Evolutionary conservation across 2,888 invertebrate genomes (phyloP).

Genomic region (Ichneumon xanthorius): DNA sequence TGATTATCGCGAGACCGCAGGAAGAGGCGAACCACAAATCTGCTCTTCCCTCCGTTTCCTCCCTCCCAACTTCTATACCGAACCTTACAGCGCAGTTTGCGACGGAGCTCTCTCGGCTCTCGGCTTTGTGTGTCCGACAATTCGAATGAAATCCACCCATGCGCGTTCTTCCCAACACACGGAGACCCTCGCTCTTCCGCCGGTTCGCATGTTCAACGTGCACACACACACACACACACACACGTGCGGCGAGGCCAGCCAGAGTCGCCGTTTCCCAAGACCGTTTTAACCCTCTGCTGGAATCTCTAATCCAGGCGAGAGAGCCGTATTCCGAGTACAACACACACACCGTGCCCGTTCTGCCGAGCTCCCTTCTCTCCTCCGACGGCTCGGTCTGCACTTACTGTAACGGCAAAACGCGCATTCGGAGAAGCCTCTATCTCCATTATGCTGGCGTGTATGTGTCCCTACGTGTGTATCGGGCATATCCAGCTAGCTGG

Average conservation of each 20-base stretch:
- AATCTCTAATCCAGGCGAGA: slow-evolving; percentile 66
- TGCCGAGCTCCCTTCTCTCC: slow-evolving; percentile 43
- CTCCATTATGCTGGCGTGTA: slow-evolving; percentile 19
- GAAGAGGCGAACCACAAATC: slow-evolving; percentile 64
- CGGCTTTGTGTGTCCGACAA: slow-evolving; percentile 65
- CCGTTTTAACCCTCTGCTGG: slow-evolving; percentile 67
- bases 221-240: slow-evolving; percentile 3
- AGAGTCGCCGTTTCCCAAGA: slow-evolving; percentile 62
- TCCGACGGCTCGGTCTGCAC: slow-evolving; percentile 53
- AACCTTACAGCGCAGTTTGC: slow-evolving; percentile 34
- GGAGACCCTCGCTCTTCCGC: neutral
- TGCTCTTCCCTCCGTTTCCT: slow-evolving; percentile 4
- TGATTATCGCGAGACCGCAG: slow-evolving; percentile 56
- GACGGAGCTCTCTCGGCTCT: slow-evolving; percentile 51
- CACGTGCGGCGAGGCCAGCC: slow-evolving; percentile 6
- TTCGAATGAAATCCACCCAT: slow-evolving; percentile 66
- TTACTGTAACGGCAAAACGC: slow-evolving; percentile 65
- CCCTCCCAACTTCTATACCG: slow-evolving; percentile 1
- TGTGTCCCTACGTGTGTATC: neutral
- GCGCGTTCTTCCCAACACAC: slow-evolving; percentile 54
- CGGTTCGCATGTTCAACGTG: slow-evolving; percentile 14
- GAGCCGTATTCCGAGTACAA: slow-evolving; percentile 61
- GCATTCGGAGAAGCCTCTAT: slow-evolving; percentile 57
- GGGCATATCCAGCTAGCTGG: slow-evolving; percentile 17
- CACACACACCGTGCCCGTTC: slow-evolving; percentile 50